A percentile compares a stretch with the other conserved stretches of the same genome.
Conservation (phyloP, 2,888 invertebrate genomes). For the Pseudolycoriella hygida region DNA sequence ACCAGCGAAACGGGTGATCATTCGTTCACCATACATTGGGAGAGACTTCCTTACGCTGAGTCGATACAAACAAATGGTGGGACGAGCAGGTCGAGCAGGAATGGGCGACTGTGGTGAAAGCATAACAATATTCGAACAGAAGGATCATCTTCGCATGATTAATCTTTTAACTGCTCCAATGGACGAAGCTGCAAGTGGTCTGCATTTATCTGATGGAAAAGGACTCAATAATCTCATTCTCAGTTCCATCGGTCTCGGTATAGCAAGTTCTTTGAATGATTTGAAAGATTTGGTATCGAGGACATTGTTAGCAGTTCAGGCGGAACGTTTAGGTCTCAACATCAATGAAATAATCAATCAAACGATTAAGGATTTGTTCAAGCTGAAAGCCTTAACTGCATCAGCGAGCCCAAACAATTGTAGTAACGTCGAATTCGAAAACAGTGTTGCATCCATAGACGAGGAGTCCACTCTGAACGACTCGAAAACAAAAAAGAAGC, state of each 20-base stretch:
- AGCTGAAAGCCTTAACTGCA: conserved; percentile 26
- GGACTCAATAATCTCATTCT: conserved; percentile 32
- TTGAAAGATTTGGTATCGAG: conserved; percentile 35
- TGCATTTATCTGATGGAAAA: conserved; percentile 33
- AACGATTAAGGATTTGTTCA: conserved; percentile 29
- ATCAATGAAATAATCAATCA: conserved; percentile 29
- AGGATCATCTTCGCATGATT: conserved; percentile 39
- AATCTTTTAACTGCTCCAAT: conserved; percentile 41
- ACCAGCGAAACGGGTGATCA: conserved; percentile 76
- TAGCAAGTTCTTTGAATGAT: conserved; percentile 36
- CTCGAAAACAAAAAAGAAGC: conserved; percentile 8
- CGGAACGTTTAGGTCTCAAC: conserved; percentile 27
- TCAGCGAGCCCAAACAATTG: not conserved
- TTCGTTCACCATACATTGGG: conserved; percentile 73
- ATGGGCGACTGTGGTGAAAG: conserved; percentile 65
- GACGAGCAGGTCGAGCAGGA: conserved; percentile 85
- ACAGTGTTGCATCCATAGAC: not conserved
- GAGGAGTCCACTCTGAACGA: not conserved
- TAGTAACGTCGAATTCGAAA: not conserved
- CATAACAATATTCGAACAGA: conserved; percentile 54
- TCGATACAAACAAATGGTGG: conserved; percentile 90
- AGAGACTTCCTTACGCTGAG: conserved; percentile 51
- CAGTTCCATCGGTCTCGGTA: conserved; percentile 45
- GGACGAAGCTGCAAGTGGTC: conserved; percentile 43
- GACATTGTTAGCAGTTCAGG: conserved; percentile 50